Percentiles rank a stretch among this genome's conserved stretches.
phyloP scores from a whole-genome alignment of 2,113 vertebrate genomes.

The Coracopsis vasa region DNA sequence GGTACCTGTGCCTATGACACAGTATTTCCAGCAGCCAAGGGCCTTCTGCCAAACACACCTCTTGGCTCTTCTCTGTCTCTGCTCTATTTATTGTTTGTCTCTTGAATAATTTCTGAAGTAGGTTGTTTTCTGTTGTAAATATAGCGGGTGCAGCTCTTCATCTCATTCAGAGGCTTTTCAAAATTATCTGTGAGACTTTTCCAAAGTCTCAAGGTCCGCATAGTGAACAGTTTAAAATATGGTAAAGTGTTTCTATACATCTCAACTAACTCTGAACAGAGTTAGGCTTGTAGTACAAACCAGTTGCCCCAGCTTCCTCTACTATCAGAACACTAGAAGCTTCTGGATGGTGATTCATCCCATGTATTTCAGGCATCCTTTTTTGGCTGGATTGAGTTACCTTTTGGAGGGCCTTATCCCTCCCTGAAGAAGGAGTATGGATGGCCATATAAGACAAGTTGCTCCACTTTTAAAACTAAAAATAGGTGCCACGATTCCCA shows the following conservation, averaged over 20 bases:
- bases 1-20: not conserved
- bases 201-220: not conserved
- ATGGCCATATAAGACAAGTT: not conserved
- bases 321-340: not conserved
- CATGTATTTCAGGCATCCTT: not conserved
- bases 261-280: not conserved
- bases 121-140: not conserved
- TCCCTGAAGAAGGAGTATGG: not conserved
- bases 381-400: not conserved
- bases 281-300: not conserved
- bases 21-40: conserved; percentile 54
- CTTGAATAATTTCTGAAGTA: not conserved
- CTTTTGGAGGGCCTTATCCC: not conserved
- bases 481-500: not conserved
- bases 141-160: fast-evolving
- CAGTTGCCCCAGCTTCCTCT: not conserved
- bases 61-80: not conserved
- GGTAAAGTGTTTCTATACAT: not conserved
- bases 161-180: not conserved
- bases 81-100: not conserved
- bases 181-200: not conserved
- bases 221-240: not conserved
- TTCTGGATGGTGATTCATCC: not conserved
- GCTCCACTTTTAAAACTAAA: not conserved
- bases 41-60: conserved; percentile 29